These are phyloP conservation scores for Pseudorhiza aurosa DNA, from an alignment of 30 jellyfish, hydroid and myxozoan species.

Conservation along the genomic window DNA sequence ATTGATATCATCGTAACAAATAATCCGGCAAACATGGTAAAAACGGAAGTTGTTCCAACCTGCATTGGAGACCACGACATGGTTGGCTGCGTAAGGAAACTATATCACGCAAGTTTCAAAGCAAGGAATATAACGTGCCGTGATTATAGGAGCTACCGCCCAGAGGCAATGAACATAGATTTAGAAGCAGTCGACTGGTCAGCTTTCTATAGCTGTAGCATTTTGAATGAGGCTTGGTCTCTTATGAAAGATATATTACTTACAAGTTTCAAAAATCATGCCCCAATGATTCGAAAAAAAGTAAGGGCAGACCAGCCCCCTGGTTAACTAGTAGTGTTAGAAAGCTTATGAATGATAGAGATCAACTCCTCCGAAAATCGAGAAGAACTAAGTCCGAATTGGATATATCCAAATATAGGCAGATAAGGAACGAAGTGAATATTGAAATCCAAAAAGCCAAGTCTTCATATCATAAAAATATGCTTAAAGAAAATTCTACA, in stretches of 20 bases:
- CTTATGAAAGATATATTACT: slow-evolving; percentile 43
- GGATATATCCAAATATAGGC: slow-evolving; percentile 21
- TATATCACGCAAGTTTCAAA: slow-evolving; percentile 19
- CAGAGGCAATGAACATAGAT: slow-evolving; percentile 33
- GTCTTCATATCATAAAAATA: slow-evolving; percentile 27
- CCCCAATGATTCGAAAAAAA: slow-evolving; percentile 52
- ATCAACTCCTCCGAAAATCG: slow-evolving; percentile 27
- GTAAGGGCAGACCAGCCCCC: slow-evolving; percentile 66
- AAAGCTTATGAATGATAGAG: slow-evolving; percentile 50
- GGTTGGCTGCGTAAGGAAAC: slow-evolving; percentile 55
- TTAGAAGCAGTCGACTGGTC: slow-evolving; percentile 47
- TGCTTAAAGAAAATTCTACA: slow-evolving; percentile 44
- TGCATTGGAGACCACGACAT: slow-evolving; percentile 69
- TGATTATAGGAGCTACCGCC: slow-evolving; percentile 51
- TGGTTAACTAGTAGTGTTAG: slow-evolving; percentile 62
- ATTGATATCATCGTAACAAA: slow-evolving; percentile 38
- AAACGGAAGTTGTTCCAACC: slow-evolving; percentile 59
- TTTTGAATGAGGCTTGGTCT: slow-evolving; percentile 71
- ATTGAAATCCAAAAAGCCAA: slow-evolving; percentile 57
- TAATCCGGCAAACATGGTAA: slow-evolving; percentile 25
- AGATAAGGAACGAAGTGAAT: slow-evolving; percentile 39
- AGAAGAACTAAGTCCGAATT: slow-evolving; percentile 32
- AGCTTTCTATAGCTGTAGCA: slow-evolving; percentile 14
- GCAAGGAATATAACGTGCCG: slow-evolving; percentile 60
- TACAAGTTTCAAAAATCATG: slow-evolving; percentile 55